Conservation (phyloP, 2,113 vertebrate species). For the Paramormyrops kingsleyae region DNA sequence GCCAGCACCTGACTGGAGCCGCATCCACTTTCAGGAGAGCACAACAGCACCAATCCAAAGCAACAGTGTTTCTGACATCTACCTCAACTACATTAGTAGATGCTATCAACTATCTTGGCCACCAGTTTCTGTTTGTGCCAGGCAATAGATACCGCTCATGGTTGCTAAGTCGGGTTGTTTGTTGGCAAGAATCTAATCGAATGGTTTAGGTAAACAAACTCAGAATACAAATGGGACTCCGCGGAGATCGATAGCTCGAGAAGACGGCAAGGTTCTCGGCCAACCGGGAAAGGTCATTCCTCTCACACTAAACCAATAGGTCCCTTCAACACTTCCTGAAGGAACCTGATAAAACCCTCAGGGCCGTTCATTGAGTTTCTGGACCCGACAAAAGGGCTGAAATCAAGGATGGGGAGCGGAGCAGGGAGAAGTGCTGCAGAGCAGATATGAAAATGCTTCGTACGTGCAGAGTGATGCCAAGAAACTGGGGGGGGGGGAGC, state of each 20-base stretch:
- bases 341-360: background rate
- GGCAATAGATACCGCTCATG: background rate
- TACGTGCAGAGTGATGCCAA: background rate
- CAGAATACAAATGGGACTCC: background rate
- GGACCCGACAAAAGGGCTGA: background rate
- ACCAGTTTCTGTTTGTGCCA: background rate
- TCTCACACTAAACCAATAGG: background rate
- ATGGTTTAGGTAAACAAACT: background rate
- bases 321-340: background rate
- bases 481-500: background rate
- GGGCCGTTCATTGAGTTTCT: background rate
- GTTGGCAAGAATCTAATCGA: background rate
- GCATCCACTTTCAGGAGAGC: background rate
- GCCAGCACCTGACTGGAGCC: background rate
- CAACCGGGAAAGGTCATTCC: background rate
- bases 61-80: background rate
- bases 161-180: background rate
- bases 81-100: background rate
- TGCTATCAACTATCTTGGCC: background rate
- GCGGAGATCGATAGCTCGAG: background rate
- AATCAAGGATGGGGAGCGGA: background rate
- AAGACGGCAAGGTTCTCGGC: background rate
- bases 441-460: background rate
- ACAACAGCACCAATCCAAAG: background rate
- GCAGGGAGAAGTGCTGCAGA: background rate